Conservation (phyloP, 2,113 vertebrate species). For the Plectropomus leopardus region DNA sequence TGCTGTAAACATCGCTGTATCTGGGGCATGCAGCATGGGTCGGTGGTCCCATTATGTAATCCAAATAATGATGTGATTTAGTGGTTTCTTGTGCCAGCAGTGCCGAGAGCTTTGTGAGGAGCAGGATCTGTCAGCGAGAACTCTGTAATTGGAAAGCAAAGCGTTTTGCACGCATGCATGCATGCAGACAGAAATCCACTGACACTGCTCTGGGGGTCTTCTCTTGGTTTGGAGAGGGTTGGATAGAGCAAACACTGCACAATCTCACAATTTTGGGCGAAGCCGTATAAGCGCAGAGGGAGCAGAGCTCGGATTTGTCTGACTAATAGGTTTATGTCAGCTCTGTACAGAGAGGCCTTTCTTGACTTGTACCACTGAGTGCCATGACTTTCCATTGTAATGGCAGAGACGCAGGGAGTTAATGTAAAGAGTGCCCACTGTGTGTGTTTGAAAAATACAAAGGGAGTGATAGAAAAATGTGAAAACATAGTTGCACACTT, state of each 20-base stretch:
- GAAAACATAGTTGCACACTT: slow-evolving; percentile 42
- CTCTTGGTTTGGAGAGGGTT: slow-evolving; percentile 23
- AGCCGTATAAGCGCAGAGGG: slow-evolving; percentile 21
- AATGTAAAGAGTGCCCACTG: slow-evolving; percentile 23
- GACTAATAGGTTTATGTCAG: slow-evolving; percentile 32
- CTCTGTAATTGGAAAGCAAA: slow-evolving; percentile 55
- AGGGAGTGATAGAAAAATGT: slow-evolving; percentile 32
- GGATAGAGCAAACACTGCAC: slow-evolving; percentile 43
- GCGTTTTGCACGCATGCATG: slow-evolving; percentile 40
- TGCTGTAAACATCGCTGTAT: slow-evolving; percentile 55
- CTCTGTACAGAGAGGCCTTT: slow-evolving; percentile 36
- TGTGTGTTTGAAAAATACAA: slow-evolving; percentile 6
- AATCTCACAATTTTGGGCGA: slow-evolving; percentile 19
- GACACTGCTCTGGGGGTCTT: slow-evolving; percentile 40
- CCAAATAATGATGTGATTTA: slow-evolving; percentile 64
- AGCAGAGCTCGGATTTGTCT: slow-evolving; percentile 29
- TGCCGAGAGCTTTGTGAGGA: slow-evolving; percentile 44
- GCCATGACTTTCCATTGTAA: slow-evolving; percentile 53
- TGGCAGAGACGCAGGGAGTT: slow-evolving; percentile 35
- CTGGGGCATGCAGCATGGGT: slow-evolving; percentile 61
- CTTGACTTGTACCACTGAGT: slow-evolving; percentile 51
- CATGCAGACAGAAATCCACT: slow-evolving; percentile 24
- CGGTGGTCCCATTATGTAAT: slow-evolving; percentile 74
- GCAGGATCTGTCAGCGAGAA: slow-evolving; percentile 29
- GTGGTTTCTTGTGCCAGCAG: slow-evolving; percentile 46